Conservation (phyloP, 2,113 vertebrate species). For the Rhynchopsitta pachyrhyncha region DNA sequence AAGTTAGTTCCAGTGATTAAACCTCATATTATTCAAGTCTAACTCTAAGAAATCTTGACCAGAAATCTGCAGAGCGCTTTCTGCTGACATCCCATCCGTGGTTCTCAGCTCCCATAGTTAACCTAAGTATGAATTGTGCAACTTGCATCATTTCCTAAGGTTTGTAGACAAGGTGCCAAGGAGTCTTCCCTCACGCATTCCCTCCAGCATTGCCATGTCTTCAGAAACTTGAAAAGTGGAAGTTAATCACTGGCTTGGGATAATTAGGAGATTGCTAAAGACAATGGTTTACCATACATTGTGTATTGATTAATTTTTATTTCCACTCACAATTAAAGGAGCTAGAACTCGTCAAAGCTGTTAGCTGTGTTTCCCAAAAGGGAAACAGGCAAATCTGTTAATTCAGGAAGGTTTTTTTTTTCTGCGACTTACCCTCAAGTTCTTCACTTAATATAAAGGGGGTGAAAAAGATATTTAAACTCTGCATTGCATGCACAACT, state of each 20-base stretch:
- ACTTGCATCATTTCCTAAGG: not conserved
- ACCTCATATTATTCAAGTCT: not conserved
- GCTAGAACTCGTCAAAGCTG: slow-evolving; percentile 12
- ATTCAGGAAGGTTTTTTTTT: not conserved
- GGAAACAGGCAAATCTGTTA: slow-evolving; percentile 4
- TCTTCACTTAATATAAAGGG: not conserved
- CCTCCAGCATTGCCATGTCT: not conserved
- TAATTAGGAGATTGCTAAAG: not conserved
- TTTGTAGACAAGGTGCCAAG: not conserved
- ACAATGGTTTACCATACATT: not conserved
- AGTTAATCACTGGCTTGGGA: not conserved
- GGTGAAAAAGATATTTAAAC: not conserved
- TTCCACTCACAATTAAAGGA: not conserved
- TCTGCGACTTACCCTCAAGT: not conserved
- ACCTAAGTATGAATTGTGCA: not conserved
- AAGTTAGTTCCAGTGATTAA: not conserved
- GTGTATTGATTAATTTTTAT: slow-evolving; percentile 52
- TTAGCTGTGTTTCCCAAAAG: not conserved
- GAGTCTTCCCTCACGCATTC: not conserved
- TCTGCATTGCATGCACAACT: not conserved
- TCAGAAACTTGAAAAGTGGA: slow-evolving; percentile 2
- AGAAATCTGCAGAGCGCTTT: not conserved
- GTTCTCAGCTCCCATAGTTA: not conserved
- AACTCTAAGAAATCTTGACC: not conserved
- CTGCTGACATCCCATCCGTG: not conserved